Evolutionary conservation across 1,140 invertebrate genomes (phyloP).

Genomic region (Bombus confusus): DNA sequence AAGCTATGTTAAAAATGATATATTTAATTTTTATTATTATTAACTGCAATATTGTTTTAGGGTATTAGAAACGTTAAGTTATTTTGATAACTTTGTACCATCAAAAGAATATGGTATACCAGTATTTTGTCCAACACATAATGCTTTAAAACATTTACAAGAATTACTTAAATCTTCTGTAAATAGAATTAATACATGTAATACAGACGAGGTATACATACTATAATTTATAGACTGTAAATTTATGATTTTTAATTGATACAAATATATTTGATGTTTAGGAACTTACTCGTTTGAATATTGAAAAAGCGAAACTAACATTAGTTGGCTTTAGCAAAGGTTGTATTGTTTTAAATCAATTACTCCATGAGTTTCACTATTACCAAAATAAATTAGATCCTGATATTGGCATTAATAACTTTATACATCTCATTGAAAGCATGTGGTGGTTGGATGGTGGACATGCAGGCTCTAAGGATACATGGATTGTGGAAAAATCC

Average conservation of each 20-base stretch:
- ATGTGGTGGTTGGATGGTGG: slow-evolving; percentile 96
- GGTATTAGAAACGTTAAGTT: slow-evolving; percentile 90
- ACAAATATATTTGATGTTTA: slow-evolving; percentile 16
- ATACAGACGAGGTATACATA: slow-evolving; percentile 38
- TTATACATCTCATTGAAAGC: slow-evolving; percentile 85
- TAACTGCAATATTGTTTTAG: slow-evolving; percentile 79
- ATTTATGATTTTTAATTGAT: slow-evolving; percentile 13
- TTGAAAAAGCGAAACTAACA: slow-evolving; percentile 82
- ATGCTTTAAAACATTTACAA: slow-evolving; percentile 88
- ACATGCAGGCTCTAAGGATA: slow-evolving; percentile 91
- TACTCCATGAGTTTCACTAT: slow-evolving; percentile 92
- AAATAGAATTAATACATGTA: slow-evolving; percentile 37
- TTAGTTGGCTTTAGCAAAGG: slow-evolving; percentile 96
- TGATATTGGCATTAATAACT: slow-evolving; percentile 81
- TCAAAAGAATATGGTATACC: slow-evolving; percentile 89
- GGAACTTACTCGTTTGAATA: slow-evolving; percentile 64
- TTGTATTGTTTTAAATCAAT: slow-evolving; percentile 94
- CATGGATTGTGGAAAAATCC: slow-evolving; percentile 90
- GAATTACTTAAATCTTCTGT: slow-evolving; percentile 79
- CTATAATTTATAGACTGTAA: not conserved
- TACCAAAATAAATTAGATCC: slow-evolving; percentile 84
- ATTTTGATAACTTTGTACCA: slow-evolving; percentile 93
- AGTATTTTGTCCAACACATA: slow-evolving; percentile 86
- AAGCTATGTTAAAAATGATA: not conserved
- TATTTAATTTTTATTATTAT: not conserved